A percentile compares a stretch with the other conserved stretches of the same genome.
Conservation (phyloP, 53 echinoderm and acorn worm species). For the Arbacia lixula region DNA sequence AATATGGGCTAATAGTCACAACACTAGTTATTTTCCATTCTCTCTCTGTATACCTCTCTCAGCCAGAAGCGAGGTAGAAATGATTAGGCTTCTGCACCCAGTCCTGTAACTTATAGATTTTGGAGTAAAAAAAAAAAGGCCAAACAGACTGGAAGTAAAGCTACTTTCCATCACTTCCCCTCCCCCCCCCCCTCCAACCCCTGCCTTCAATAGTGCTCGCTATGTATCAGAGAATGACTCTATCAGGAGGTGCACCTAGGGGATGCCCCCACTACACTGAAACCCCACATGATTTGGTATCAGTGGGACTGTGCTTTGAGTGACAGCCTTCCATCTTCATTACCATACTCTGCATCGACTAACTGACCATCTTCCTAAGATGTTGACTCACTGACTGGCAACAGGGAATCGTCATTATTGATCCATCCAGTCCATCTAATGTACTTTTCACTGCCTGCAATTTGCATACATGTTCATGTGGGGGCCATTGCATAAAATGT, state of each 20-base stretch:
- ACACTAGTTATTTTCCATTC: too few relatives aligned
- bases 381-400: slow-evolving; percentile 9
- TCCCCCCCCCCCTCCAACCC: neutral
- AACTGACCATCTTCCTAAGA: neutral
- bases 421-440: too few relatives aligned
- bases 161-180: neutral
- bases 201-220: neutral
- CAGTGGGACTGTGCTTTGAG: neutral
- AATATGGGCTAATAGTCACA: too few relatives aligned
- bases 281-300: slow-evolving; percentile 3
- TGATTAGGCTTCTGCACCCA: too few relatives aligned
- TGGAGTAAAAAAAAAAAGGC: neutral
- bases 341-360: neutral
- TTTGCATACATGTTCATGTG: too few relatives aligned
- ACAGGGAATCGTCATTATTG: too few relatives aligned
- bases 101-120: too few relatives aligned
- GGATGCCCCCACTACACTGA: too few relatives aligned
- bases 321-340: slow-evolving; percentile 6
- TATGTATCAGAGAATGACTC: neutral
- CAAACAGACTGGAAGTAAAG: neutral
- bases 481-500: too few relatives aligned
- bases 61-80: too few relatives aligned
- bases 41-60: too few relatives aligned
- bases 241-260: neutral
- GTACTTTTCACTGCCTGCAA: too few relatives aligned